A percentile compares a stretch with the other conserved stretches of the same genome.
Evolutionary conservation across 1,140 invertebrate species (phyloP).

Genomic region (Microplitis mediator): DNA sequence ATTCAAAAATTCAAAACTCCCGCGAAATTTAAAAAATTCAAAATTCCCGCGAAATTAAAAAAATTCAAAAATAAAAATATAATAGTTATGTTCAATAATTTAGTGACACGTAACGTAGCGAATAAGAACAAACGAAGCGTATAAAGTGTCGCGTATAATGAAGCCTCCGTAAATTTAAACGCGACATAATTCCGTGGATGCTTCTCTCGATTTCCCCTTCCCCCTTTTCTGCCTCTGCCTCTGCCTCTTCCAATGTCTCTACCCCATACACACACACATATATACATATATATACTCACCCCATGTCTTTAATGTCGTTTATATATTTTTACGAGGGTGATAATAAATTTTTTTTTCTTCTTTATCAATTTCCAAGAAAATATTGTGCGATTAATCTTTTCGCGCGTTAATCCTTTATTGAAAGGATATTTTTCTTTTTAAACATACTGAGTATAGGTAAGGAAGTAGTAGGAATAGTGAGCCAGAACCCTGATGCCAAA

Average conservation of each 20-base stretch:
- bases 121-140: slow-evolving; percentile 62
- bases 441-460: background rate
- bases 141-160: slow-evolving; percentile 60
- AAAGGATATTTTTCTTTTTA: background rate
- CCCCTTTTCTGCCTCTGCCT: background rate
- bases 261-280: background rate
- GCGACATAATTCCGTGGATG: slow-evolving; percentile 25
- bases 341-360: background rate
- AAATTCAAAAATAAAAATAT: background rate
- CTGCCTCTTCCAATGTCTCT: too few species aligned
- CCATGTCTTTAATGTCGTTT: background rate
- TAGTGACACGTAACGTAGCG: slow-evolving; percentile 40
- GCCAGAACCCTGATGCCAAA: too few species aligned
- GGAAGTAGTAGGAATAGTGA: too few species aligned
- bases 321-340: background rate
- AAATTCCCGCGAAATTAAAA: too few species aligned
- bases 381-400: too few species aligned
- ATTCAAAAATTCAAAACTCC: too few species aligned
- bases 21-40: too few species aligned
- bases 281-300: background rate
- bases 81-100: too few species aligned
- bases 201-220: background rate
- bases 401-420: background rate
- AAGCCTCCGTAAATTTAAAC: slow-evolving; percentile 47
- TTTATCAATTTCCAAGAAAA: background rate